A percentile compares a stretch with the other conserved stretches of the same genome.
phyloP scores from a whole-genome alignment of 1,140 invertebrate species.

The Acromyrmex echinatior region DNA sequence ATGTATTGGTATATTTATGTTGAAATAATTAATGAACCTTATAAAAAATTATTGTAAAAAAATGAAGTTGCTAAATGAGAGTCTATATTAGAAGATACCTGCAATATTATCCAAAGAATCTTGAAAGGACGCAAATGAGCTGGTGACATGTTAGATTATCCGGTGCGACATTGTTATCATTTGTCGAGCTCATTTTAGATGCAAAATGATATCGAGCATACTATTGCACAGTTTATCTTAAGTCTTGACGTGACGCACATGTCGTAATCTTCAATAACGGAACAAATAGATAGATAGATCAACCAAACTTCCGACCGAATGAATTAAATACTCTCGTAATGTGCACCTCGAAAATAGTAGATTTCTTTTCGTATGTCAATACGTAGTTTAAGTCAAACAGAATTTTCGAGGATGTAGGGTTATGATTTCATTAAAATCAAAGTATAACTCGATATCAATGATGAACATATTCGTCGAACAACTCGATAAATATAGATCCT shows the following conservation, averaged over 20 bases:
- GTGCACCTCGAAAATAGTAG: background rate
- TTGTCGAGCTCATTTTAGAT: slow-evolving; percentile 66
- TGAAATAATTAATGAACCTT: background rate
- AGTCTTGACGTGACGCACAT: slow-evolving; percentile 3
- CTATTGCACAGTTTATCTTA: slow-evolving; percentile 5
- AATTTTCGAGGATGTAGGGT: slow-evolving; percentile 6
- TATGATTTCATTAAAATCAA: slow-evolving; percentile 27
- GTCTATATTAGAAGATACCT: slow-evolving; percentile 59
- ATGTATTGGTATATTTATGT: background rate
- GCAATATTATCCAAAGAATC: slow-evolving; percentile 70
- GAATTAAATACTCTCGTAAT: slow-evolving; percentile 22
- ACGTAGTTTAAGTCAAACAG: background rate
- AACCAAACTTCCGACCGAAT: background rate
- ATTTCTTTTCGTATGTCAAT: background rate
- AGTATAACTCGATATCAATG: slow-evolving; percentile 9
- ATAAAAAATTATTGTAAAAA: background rate
- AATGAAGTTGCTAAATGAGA: background rate
- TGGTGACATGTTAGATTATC: slow-evolving; percentile 73
- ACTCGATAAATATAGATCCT: slow-evolving; percentile 22
- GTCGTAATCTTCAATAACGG: background rate
- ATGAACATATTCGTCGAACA: background rate
- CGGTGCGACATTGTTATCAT: slow-evolving; percentile 56
- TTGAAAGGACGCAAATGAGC: slow-evolving; percentile 37
- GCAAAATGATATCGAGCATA: slow-evolving; percentile 31
- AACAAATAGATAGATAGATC: background rate